phyloP scores from a whole-genome alignment of 2,888 invertebrate species.

The Patella pellucida region DNA sequence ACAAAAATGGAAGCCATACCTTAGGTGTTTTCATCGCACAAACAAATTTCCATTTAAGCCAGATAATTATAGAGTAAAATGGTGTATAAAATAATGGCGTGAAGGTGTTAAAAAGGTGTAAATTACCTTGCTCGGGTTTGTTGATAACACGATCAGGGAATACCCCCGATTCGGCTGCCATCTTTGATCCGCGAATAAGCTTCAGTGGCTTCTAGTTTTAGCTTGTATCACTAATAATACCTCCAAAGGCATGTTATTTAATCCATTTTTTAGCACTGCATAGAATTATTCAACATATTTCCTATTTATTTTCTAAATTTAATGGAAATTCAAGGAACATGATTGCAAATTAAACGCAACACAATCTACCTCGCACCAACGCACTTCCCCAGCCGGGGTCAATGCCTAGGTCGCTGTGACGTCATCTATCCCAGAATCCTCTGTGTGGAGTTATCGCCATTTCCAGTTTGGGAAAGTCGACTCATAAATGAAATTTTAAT shows the following conservation, averaged over 20 bases:
- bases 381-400: conserved; percentile 46
- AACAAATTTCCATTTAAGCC: too few relatives aligned
- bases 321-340: conserved; percentile 31
- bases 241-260: conserved; percentile 20
- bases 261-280: conserved; percentile 18
- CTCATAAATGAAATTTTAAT: conserved; percentile 13
- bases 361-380: conserved; percentile 32
- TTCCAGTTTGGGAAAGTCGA: conserved; percentile 40
- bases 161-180: conserved; percentile 62
- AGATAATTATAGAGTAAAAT: too few relatives aligned
- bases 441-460: conserved; percentile 37
- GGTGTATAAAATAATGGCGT: not conserved
- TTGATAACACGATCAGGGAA: conserved; percentile 53
- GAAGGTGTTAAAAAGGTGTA: conserved; percentile 11
- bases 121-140: conserved; percentile 39
- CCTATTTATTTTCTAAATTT: conserved; percentile 28
- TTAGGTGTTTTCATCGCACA: too few relatives aligned
- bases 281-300: conserved; percentile 24
- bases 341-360: conserved; percentile 29
- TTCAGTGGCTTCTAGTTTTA: conserved; percentile 59
- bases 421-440: conserved; percentile 38
- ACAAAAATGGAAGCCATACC: not conserved
- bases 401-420: conserved; percentile 46
- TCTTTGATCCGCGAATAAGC: conserved; percentile 61
- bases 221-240: conserved; percentile 40